Conservation (phyloP, 2,797 vertebrate genomes). For the Somateria mollissima region DNA sequence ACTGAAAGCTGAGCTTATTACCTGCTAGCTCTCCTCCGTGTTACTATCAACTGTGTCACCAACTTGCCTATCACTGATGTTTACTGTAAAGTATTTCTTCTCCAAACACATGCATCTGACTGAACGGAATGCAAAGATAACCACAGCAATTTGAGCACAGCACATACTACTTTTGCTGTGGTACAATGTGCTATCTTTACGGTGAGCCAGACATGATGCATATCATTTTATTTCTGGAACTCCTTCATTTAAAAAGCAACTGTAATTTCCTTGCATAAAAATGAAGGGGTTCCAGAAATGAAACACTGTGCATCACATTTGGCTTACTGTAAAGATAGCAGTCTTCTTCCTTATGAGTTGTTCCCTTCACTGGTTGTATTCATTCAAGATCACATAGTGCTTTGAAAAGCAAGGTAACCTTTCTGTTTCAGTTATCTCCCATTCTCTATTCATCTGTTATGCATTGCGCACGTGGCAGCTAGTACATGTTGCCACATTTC, state of each 20-base stretch:
- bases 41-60: background rate
- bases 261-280: slow-evolving; percentile 33
- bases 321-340: background rate
- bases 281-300: slow-evolving; percentile 10
- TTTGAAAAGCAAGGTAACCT: slow-evolving; percentile 33
- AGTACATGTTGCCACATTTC: background rate
- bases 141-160: background rate
- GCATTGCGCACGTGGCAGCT: background rate
- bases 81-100: background rate
- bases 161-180: background rate
- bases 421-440: background rate
- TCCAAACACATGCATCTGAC: background rate
- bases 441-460: background rate
- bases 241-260: slow-evolving; percentile 24
- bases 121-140: background rate
- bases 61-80: background rate
- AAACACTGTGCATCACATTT: background rate
- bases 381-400: background rate
- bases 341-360: background rate
- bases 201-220: background rate
- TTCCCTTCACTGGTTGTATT: background rate
- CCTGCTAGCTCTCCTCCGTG: background rate
- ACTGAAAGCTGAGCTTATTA: background rate
- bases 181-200: background rate
- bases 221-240: slow-evolving; percentile 21